These are phyloP conservation scores for Coremacera marginata DNA, from an alignment of 2,888 invertebrate species.

Conservation along the genomic window DNA sequence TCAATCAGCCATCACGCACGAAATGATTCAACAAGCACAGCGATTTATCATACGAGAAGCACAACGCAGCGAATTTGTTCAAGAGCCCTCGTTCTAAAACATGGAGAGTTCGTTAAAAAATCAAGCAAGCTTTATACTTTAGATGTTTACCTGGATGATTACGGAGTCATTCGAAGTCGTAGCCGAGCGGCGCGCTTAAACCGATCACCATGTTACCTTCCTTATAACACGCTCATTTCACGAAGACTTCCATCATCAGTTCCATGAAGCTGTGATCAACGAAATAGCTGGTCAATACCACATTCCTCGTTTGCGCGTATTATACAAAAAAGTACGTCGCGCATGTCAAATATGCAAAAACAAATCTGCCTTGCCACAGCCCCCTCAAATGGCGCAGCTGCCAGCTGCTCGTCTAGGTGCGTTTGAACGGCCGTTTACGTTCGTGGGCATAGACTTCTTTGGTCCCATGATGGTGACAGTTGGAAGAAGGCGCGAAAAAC, in stretches of 20 bases:
- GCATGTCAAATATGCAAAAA: constrained; percentile 37
- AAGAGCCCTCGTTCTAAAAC: constrained; percentile 5
- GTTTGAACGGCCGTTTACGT: constrained; percentile 41
- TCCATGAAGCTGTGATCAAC: no score
- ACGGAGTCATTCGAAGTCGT: constrained; percentile 17
- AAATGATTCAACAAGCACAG: constrained; percentile 3
- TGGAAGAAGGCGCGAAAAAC: constrained; percentile 38
- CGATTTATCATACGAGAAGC: constrained; percentile 19
- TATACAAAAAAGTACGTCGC: constrained; percentile 35
- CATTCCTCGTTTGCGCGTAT: constrained; percentile 27
- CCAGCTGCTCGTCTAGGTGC: constrained; percentile 3
- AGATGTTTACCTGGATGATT: neutral
- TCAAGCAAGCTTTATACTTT: constrained; percentile 28
- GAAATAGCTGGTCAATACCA: constrained; percentile 27
- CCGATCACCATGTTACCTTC: constrained; percentile 34
- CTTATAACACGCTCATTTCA: constrained; percentile 26
- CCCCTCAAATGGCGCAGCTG: constrained; percentile 29
- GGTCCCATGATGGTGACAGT: constrained; percentile 38
- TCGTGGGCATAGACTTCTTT: constrained; percentile 47
- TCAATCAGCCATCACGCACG: neutral
- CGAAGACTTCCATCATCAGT: constrained; percentile 37
- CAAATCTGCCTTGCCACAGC: neutral
- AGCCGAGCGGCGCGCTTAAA: constrained; percentile 22
- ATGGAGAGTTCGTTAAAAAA: constrained; percentile 30
- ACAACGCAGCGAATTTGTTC: constrained; percentile 22